phyloP scores from a whole-genome alignment of 2,113 vertebrate genomes.

The Ptyas mucosa region DNA sequence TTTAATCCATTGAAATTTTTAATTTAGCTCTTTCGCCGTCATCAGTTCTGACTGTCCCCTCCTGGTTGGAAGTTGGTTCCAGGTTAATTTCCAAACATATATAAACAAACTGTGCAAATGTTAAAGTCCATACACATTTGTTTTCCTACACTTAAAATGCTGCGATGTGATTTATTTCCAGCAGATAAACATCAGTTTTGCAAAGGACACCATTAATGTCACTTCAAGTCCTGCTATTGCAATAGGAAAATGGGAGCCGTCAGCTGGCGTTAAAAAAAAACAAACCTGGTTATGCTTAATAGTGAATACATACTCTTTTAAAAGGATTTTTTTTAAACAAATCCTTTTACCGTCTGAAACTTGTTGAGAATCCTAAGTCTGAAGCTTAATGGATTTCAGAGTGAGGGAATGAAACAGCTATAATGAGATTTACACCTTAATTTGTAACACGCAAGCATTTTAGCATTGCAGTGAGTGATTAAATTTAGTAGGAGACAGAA shows the following conservation, averaged over 20 bases:
- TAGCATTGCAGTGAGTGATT: neutral
- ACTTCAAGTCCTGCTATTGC: neutral
- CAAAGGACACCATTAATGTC: neutral
- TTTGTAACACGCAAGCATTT: neutral
- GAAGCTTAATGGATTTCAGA: neutral
- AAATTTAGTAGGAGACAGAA: neutral
- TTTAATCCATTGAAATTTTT: neutral
- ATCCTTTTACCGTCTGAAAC: neutral
- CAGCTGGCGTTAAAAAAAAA: neutral
- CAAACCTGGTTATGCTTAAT: neutral
- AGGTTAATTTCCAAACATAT: neutral
- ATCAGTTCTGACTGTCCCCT: neutral
- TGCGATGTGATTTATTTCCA: neutral
- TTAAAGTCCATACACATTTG: neutral
- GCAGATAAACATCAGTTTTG: neutral
- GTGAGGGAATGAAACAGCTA: neutral
- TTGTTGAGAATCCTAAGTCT: neutral
- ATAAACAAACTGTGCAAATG: neutral
- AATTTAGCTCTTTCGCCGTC: neutral
- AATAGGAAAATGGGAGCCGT: neutral
- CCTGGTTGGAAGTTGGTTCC: neutral
- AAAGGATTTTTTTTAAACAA: neutral
- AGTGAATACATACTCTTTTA: neutral
- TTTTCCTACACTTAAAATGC: neutral
- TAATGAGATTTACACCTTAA: conserved; percentile 2